Base-by-base conservation (phyloP, 2,797 vertebrate species). In the Macropus fuliginosus region DNA sequence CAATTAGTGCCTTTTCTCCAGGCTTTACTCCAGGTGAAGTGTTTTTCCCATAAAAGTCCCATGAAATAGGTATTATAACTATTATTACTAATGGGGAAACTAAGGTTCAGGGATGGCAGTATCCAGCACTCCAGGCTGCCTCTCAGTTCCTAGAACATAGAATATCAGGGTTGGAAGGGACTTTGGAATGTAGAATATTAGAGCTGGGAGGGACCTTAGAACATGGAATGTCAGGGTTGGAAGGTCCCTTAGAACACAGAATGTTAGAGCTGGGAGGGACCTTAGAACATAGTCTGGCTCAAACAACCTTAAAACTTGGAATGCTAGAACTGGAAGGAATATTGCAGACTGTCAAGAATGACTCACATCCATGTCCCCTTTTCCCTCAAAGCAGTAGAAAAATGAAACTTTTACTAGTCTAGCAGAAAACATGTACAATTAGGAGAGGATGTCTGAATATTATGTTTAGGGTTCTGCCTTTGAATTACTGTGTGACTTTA, bases 231-330 rank as follows among this genome's bases (percentile, higher is more conserved):
- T 40, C 8, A 40, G 62, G 40, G 4, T 5, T 74, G 5, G 14
- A 0, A 21, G 1, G 34, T 1, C 0, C 6, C n/a, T 81, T 46
- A 46, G 18, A 46, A 24, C 3, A 24, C 1, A 27, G 34, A 66
- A 14, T 66, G 31, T 14, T 16, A 31, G 29, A 59, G 0, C 29
- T 59, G 10, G 10, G 0, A 59, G 57, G 57, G 11, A 6, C 11
- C 29, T 31, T 59, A 59, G 57, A 31, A 59, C 8, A 56, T 56
- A 46, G 52, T 52, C 52, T 52, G 52, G 52, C 52, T 52, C 52
- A 52, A 52, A 52, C 4, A 52, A 52, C 52, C 52, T 52, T 52
- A 52, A 52, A 6, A 52, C 52, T 52, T 52, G 52, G 52, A 52
- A 52, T 52, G 11, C 11, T 59, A 14, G 34, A 66, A 4, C 34